Conservation (phyloP, 1,140 invertebrate species). For the Pseudomyrmex cubaensis region DNA sequence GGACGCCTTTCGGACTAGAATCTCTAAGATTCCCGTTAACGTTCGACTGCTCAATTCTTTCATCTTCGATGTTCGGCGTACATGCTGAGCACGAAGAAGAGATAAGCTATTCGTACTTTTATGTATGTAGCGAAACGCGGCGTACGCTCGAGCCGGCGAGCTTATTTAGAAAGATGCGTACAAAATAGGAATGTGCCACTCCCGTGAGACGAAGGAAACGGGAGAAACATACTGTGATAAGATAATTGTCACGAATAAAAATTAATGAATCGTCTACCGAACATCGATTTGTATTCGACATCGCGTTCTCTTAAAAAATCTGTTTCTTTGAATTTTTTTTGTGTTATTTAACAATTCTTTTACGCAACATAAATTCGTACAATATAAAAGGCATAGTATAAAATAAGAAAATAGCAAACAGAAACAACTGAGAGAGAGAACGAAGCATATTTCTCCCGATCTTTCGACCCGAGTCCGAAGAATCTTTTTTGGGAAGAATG, state of each 20-base stretch:
- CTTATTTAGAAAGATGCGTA: conserved; percentile 73
- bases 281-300: conserved; percentile 7
- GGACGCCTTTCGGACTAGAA: neutral
- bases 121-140: neutral
- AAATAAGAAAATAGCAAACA: too few relatives aligned
- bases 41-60: neutral
- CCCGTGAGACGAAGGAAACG: conserved; percentile 29
- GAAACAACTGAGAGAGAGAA: too few relatives aligned
- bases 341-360: too few relatives aligned
- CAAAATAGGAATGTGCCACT: conserved; percentile 75
- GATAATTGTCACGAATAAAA: conserved; percentile 1
- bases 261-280: conserved; percentile 37
- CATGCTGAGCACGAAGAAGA: conserved; percentile 1
- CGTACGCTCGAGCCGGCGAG: conserved; percentile 52
- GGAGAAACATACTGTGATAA: neutral
- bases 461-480: neutral
- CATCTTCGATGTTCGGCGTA: neutral
- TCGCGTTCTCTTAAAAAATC: neutral
- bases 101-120: neutral
- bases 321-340: neutral
- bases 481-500: conserved; percentile 4
- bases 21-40: neutral
- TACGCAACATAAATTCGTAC: too few relatives aligned
- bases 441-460: neutral
- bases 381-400: too few relatives aligned